phyloP scores from a whole-genome alignment of 1,140 invertebrate genomes.

The Brachionus asplanchnoidis region DNA sequence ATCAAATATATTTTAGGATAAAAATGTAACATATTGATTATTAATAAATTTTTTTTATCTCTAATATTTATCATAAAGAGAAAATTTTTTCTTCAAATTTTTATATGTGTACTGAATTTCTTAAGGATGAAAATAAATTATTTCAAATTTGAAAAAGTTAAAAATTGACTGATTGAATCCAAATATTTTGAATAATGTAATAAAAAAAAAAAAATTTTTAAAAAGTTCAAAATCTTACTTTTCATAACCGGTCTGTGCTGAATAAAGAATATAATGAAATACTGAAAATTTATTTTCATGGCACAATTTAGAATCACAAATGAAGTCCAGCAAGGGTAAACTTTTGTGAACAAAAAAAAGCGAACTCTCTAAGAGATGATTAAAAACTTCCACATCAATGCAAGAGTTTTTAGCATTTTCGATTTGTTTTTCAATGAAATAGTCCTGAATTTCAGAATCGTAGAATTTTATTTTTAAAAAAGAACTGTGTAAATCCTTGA shows the following conservation, averaged over 20 bases:
- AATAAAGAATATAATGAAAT: neutral
- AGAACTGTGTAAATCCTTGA: neutral
- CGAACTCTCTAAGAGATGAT: neutral
- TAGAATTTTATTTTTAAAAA: slow-evolving; percentile 25
- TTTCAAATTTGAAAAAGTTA: too few relatives aligned
- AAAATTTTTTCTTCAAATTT: too few relatives aligned
- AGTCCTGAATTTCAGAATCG: neutral
- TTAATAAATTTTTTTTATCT: too few relatives aligned
- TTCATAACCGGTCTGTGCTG: neutral
- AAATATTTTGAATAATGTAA: too few relatives aligned
- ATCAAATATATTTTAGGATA: too few relatives aligned
- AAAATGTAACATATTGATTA: too few relatives aligned
- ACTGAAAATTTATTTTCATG: neutral
- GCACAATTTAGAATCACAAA: neutral
- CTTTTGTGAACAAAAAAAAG: neutral
- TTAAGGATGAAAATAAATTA: too few relatives aligned
- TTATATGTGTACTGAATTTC: too few relatives aligned
- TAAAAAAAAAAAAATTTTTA: too few relatives aligned
- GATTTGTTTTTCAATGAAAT: neutral
- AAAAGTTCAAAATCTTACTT: neutral
- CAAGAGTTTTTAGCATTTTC: neutral
- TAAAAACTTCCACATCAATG: neutral
- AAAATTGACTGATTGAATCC: too few relatives aligned
- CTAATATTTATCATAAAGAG: too few relatives aligned
- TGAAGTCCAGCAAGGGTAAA: neutral